Conservation (phyloP, 2,113 vertebrate species). For the Tautogolabrus adspersus region DNA sequence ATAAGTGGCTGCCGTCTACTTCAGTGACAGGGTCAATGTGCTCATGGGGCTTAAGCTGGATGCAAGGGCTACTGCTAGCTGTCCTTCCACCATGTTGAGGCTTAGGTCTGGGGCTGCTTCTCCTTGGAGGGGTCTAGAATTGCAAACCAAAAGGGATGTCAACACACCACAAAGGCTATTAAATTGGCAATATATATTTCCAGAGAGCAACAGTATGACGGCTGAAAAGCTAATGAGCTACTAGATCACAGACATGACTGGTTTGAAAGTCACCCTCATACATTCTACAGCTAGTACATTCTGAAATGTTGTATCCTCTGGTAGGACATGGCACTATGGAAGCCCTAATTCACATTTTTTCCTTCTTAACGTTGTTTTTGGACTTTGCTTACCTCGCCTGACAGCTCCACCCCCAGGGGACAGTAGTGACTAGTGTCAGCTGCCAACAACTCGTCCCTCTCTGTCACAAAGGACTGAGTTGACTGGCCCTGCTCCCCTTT, state of each 20-base stretch:
- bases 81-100: constrained; percentile 27
- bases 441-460: constrained; percentile 89
- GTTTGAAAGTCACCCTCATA: not conserved
- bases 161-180: not conserved
- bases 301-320: not conserved
- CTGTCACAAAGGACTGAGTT: constrained; percentile 87
- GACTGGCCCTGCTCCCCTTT: constrained; percentile 89
- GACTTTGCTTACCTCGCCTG: constrained; percentile 47
- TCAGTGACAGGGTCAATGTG: constrained; percentile 21
- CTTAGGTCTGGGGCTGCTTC: constrained; percentile 42
- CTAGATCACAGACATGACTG: not conserved
- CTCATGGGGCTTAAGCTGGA: constrained; percentile 7
- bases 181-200: not conserved
- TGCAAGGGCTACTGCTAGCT: constrained; percentile 49
- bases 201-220: not conserved
- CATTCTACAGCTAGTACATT: not conserved
- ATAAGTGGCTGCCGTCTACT: constrained; percentile 35
- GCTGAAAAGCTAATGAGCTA: not conserved
- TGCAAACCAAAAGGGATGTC: constrained; percentile 18
- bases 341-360: not conserved
- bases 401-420: constrained; percentile 90
- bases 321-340: not conserved
- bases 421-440: constrained; percentile 94
- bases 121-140: constrained; percentile 59
- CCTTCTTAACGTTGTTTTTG: not conserved